phyloP scores from a whole-genome alignment of 2,888 invertebrate species.

The Elegia similella region DNA sequence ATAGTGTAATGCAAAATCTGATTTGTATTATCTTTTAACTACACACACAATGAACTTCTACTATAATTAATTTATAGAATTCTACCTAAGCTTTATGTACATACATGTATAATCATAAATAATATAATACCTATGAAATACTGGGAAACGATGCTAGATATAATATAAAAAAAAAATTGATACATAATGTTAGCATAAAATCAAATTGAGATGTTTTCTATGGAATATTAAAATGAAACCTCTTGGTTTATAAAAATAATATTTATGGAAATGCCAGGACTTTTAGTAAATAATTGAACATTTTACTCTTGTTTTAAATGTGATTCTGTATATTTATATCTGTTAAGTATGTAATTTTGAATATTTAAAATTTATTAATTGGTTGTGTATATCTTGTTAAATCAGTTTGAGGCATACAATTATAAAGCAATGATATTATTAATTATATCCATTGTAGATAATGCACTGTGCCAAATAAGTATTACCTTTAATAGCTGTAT shows the following conservation, averaged over 20 bases:
- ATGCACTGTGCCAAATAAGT: constrained; percentile 51
- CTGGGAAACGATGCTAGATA: neutral
- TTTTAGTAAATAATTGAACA: neutral
- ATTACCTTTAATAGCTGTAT: constrained; percentile 7
- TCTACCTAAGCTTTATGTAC: neutral
- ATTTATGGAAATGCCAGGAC: neutral
- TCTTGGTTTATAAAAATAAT: neutral
- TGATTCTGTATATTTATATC: constrained; percentile 22
- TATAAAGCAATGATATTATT: constrained; percentile 14
- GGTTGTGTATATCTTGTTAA: constrained; percentile 25
- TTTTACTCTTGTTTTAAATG: constrained; percentile 17
- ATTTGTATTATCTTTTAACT: neutral
- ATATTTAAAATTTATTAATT: constrained; percentile 34
- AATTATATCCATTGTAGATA: constrained; percentile 17
- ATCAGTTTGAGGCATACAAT: constrained; percentile 2
- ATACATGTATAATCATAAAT: neutral
- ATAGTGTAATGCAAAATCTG: no score
- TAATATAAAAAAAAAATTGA: neutral
- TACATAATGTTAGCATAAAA: constrained; percentile 2
- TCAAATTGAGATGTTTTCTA: neutral
- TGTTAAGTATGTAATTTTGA: constrained; percentile 32
- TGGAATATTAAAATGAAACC: neutral
- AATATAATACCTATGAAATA: neutral
- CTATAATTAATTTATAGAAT: neutral
- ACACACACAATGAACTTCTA: neutral